These are phyloP conservation scores for Scaptomyza hsui DNA, from an alignment of 1,140 invertebrate genomes.

Conservation along the genomic window DNA sequence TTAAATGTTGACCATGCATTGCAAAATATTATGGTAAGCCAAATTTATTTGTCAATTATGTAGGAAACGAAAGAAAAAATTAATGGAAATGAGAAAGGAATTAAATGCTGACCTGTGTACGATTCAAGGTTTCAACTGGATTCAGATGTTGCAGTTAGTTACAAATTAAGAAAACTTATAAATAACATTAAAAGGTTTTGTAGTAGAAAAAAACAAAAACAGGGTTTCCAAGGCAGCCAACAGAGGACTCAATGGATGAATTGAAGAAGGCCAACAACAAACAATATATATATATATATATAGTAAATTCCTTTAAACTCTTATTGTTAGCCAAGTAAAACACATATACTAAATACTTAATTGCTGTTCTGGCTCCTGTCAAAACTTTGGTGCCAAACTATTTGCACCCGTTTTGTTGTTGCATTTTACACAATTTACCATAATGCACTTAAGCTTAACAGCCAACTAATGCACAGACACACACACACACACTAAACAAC, in stretches of 20 bases:
- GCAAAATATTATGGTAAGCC: conserved; percentile 76
- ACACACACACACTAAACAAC: conserved; percentile 27
- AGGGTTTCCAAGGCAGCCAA: conserved; percentile 63
- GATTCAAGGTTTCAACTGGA: conserved; percentile 72
- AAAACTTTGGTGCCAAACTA: conserved; percentile 30
- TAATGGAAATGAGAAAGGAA: conserved; percentile 30
- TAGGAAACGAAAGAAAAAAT: conserved; percentile 27
- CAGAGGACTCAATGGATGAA: conserved; percentile 24
- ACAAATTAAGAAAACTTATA: conserved; percentile 38
- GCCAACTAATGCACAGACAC: not conserved
- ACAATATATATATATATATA: conserved; percentile 3
- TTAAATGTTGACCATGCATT: conserved; percentile 71
- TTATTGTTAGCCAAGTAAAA: conserved; percentile 29
- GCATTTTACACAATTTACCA: conserved; percentile 61
- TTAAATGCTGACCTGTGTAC: conserved; percentile 57
- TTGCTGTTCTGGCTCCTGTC: not conserved
- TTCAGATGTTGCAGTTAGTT: conserved; percentile 61
- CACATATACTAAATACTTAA: not conserved
- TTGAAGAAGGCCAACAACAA: conserved; percentile 12
- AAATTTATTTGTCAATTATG: conserved; percentile 80
- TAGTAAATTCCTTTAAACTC: not conserved
- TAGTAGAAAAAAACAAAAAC: conserved; percentile 37
- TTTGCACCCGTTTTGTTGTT: conserved; percentile 73
- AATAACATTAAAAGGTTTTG: conserved; percentile 35
- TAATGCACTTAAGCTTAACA: conserved; percentile 12